Evolutionary conservation across 2,888 invertebrate species (phyloP).

Genomic region (Gnatocerus cornutus): DNA sequence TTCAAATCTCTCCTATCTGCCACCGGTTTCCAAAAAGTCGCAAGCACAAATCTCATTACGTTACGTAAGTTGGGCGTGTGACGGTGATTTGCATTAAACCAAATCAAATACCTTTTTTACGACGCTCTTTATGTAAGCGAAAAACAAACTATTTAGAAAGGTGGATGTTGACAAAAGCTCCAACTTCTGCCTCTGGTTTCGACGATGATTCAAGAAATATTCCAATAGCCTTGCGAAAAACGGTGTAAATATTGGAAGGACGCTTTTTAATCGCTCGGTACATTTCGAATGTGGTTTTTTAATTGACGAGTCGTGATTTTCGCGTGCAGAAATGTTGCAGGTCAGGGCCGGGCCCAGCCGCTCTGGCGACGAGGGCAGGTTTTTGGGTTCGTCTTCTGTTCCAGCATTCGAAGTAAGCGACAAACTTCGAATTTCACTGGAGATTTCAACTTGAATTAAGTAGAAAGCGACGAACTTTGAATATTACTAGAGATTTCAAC

Average conservation of each 20-base stretch:
- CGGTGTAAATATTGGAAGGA: constrained; percentile 36
- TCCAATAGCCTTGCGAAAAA: constrained; percentile 36
- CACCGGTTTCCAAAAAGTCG: constrained; percentile 20
- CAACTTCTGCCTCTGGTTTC: too few species aligned
- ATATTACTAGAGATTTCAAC: too few species aligned
- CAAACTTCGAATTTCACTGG: too few species aligned
- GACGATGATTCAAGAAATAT: constrained; percentile 17
- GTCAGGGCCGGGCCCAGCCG: too few species aligned
- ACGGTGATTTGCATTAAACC: constrained; percentile 34
- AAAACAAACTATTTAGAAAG: constrained; percentile 32
- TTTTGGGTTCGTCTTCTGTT: too few species aligned
- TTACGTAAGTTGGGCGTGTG: constrained; percentile 31
- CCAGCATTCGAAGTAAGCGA: too few species aligned
- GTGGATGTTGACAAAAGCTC: constrained; percentile 8
- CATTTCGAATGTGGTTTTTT: too few species aligned
- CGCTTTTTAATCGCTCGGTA: constrained; percentile 9
- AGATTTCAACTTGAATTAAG: too few species aligned
- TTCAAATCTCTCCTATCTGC: not conserved
- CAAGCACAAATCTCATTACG: constrained; percentile 16
- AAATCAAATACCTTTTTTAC: constrained; percentile 30
- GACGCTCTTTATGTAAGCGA: constrained; percentile 29
- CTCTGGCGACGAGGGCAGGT: too few species aligned
- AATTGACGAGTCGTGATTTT: not conserved
- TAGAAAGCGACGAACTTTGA: too few species aligned
- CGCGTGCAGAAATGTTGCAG: not conserved